Base-by-base conservation (phyloP, 1,140 invertebrate genomes). In the Anthonomus grandis region DNA sequence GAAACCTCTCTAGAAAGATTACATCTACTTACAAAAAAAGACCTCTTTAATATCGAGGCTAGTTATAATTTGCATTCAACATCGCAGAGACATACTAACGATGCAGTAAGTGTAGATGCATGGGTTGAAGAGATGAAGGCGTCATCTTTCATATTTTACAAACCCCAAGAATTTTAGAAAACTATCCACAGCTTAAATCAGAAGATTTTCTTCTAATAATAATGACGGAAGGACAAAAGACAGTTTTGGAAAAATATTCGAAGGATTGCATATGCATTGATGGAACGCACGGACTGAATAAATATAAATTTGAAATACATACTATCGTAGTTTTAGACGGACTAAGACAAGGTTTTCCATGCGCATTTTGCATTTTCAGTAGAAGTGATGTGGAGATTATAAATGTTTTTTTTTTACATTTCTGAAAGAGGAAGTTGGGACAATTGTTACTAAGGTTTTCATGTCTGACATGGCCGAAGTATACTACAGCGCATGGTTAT, bases 401-500 rank as follows among this genome's bases (percentile, higher is more conserved):
- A n/a, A n/a, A n/a, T n/a, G n/a, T n/a, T n/a, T n/a, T n/a, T n/a
- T n/a, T n/a, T n/a, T n/a, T n/a, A n/a, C n/a, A n/a, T n/a, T n/a
- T n/a, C n/a, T 13, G 25, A 45, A 42, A 25, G 3, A 19, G 5
- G 19, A 36, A 13, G 41, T 4, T 21, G 25, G 38, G 9, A 12
- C 2, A 13, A 1, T 52, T 8, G 22, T 8, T 21, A 3, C 56
- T n/a, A 44, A 19, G 5, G 39, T 53, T 8, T 58, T 58, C 25
- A 58, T 58, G 56, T 18, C 47, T 25, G 39, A 58, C 46, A 45
- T 44, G 19, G 17, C 18, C 1, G 1, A 1, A 19, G 49, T 19
- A 9, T 58, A 18, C 45, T 58, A 44, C 36, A 58, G 36, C 45
- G 49, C 56, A 17, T 58, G 56, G 56, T 9, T 44, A 17, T 1